Evolutionary conservation across 2,797 vertebrate genomes (phyloP).

Genomic region (Naso thynnoides): DNA sequence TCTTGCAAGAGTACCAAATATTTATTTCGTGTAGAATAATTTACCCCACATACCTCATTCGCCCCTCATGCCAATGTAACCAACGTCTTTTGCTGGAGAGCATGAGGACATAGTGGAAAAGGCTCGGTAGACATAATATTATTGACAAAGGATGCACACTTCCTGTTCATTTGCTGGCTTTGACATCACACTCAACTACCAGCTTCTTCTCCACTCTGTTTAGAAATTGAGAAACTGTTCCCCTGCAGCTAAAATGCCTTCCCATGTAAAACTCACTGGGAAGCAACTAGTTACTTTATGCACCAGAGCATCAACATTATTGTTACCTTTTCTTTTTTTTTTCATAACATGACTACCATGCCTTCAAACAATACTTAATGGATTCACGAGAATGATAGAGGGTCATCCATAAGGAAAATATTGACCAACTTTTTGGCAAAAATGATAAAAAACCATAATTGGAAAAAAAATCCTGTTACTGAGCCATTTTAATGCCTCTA

Average conservation of each 20-base stretch:
- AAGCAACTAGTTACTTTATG: slow-evolving; percentile 8
- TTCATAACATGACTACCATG: background rate
- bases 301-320: background rate
- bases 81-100: slow-evolving; percentile 27
- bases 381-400: background rate
- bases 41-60: slow-evolving; percentile 11
- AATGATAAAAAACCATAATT: background rate
- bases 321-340: too few relatives aligned
- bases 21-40: slow-evolving; percentile 35
- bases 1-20: slow-evolving; percentile 9
- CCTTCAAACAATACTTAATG: background rate
- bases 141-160: slow-evolving; percentile 52
- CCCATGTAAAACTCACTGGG: slow-evolving; percentile 16
- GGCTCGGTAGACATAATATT: slow-evolving; percentile 62
- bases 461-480: background rate
- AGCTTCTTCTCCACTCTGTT: slow-evolving; percentile 17
- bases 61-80: slow-evolving; percentile 12
- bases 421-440: too few relatives aligned
- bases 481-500: background rate
- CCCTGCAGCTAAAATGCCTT: slow-evolving; percentile 20
- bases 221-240: slow-evolving; percentile 38
- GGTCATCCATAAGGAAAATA: background rate
- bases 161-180: slow-evolving; percentile 50
- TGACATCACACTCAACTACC: slow-evolving; percentile 33
- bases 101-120: slow-evolving; percentile 49